phyloP scores from a whole-genome alignment of 2,113 vertebrate genomes.

The Microtus oregoni region DNA sequence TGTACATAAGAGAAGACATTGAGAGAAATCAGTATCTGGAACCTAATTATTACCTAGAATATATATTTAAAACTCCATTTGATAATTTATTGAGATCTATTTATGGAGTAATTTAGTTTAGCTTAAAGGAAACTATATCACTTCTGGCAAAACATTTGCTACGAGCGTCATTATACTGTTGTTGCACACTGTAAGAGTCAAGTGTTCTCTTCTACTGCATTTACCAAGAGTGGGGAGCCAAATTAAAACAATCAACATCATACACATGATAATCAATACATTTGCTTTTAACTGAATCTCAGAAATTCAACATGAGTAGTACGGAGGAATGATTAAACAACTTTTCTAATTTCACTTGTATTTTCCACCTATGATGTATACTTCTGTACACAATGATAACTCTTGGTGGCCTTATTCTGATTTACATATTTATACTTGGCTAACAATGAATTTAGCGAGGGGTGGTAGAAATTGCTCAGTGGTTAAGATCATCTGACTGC shows the following conservation, averaged over 20 bases:
- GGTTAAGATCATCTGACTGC: neutral
- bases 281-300: neutral
- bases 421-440: neutral
- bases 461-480: neutral
- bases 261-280: neutral
- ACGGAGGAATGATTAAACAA: neutral
- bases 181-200: neutral
- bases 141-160: neutral
- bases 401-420: neutral
- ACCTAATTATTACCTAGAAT: neutral
- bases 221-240: neutral
- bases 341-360: neutral
- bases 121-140: neutral
- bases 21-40: neutral
- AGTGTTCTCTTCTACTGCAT: neutral
- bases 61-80: neutral
- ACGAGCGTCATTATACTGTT: neutral
- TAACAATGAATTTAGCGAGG: neutral
- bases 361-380: neutral
- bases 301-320: neutral
- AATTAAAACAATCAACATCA: neutral
- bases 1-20: neutral
- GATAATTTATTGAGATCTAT: neutral
- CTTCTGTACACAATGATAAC: neutral
- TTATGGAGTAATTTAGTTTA: neutral